Conservation (phyloP, 2,113 vertebrate species). For the Casuarius casuarius region DNA sequence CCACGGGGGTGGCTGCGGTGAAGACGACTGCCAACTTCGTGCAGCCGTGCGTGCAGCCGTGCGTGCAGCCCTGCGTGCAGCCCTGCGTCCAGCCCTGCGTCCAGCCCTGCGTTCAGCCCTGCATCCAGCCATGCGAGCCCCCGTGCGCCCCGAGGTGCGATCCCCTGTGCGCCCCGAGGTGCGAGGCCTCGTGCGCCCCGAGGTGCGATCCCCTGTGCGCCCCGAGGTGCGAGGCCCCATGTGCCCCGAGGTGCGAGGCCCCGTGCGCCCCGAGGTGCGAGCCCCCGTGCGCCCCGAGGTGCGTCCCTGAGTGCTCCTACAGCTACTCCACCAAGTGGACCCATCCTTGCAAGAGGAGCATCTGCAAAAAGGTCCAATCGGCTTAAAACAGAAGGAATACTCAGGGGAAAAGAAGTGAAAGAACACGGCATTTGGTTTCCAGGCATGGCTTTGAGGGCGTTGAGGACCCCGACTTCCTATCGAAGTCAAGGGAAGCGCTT, state of each 20-base stretch:
- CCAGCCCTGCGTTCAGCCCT: neutral
- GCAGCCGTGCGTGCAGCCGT: neutral
- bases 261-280: fast-evolving
- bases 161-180: neutral
- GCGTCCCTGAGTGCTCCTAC: slow-evolving; percentile 18
- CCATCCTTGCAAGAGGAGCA: slow-evolving; percentile 48
- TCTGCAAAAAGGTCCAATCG: slow-evolving; percentile 43
- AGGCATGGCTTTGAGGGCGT: neutral
- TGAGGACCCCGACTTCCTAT: neutral
- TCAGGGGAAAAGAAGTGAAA: neutral
- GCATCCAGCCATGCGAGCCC: neutral
- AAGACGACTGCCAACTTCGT: neutral
- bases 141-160: fast-evolving
- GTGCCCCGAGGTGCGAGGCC: fast-evolving
- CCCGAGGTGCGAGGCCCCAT: neutral
- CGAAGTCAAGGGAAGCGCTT: neutral
- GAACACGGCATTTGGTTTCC: neutral
- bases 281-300: neutral
- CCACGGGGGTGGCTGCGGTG: fast-evolving
- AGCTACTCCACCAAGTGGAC: slow-evolving; percentile 65
- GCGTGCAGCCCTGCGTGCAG: too few species aligned
- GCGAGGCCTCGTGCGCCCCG: fast-evolving
- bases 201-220: neutral
- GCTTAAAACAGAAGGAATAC: neutral
- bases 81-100: too few species aligned